A percentile compares a stretch with the other conserved stretches of the same genome.
These are phyloP conservation scores for Centruroides vittatus DNA, from an alignment of 1,140 invertebrate species.

Conservation along the genomic window DNA sequence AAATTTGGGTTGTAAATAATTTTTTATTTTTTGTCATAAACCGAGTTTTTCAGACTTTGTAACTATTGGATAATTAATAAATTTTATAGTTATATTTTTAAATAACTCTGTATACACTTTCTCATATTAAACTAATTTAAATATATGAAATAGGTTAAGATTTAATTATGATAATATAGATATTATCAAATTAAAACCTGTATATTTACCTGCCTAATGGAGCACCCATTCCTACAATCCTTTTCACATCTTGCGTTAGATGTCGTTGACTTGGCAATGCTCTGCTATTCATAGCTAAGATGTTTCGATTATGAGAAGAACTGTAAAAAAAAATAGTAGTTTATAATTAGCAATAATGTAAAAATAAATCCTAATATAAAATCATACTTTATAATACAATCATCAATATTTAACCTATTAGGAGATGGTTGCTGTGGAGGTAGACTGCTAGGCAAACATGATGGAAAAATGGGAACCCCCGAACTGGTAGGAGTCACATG, in stretches of 20 bases:
- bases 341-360: neutral
- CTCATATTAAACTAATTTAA: too few species aligned
- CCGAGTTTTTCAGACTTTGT: too few species aligned
- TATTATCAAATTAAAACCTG: too few species aligned
- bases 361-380: neutral
- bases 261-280: slow-evolving; percentile 9
- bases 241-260: slow-evolving; percentile 13
- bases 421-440: slow-evolving; percentile 28
- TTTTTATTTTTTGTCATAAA: too few species aligned
- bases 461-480: slow-evolving; percentile 24
- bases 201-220: too few species aligned
- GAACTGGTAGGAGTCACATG: slow-evolving; percentile 31
- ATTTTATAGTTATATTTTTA: too few species aligned
- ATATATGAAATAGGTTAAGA: too few species aligned
- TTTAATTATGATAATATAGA: too few species aligned
- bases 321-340: neutral
- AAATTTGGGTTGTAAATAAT: too few species aligned
- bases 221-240: slow-evolving; percentile 1
- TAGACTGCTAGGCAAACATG: slow-evolving; percentile 20
- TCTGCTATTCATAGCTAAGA: slow-evolving; percentile 8
- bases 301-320: slow-evolving; percentile 5
- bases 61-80: too few species aligned
- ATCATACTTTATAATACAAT: neutral
- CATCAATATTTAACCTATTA: slow-evolving; percentile 23
- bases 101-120: too few species aligned